Base-by-base conservation (phyloP, 2,797 vertebrate species). In the Valencia hispanica region DNA sequence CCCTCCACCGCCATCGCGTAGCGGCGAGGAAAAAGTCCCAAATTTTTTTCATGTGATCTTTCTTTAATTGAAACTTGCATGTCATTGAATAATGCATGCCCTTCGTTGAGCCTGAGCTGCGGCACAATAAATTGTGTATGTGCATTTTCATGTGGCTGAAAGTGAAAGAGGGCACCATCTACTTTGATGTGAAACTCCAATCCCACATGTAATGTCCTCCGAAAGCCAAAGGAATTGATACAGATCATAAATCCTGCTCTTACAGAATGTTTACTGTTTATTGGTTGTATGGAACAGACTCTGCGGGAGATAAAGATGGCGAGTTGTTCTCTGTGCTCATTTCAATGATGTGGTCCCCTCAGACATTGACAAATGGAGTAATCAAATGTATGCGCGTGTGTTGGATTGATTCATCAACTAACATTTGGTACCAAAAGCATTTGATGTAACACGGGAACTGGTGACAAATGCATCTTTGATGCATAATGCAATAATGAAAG, bases 281-380 rank as follows among this genome's bases (percentile, higher is more conserved):
- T 84, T 84, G 86, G 87, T 83, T 76, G 84, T 65, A 63, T 6
- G 7, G 74, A 66, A 77, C 45, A 32, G 70, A 83, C 68, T 43
- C 73, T 68, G 39, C 32, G 70, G 72, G 55, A 74, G 83, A 83
- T 76, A 77, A 84, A 77, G 82, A 82, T 82, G 79, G 43, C 7
- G 10, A 70, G 41, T 68, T 74, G 36, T 77, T 71, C 53, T 55
- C 81, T 51, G 50, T 48, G n/a, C 81, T 83, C 50, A 69, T 75
- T 83, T 74, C 72, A 70, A 45, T 0, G 77, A 70, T 63, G 34
- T 75, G 74, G 55, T 53, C 73, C 78, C 87, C 76, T 27, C 68
- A 71, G 93, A 94, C 92, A 50, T 80, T 95, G 93, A 95, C 86
- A 91, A 94, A 95, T 93, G 79, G 91, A 93, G 92, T 93, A 89